Conservation (phyloP, 2,888 invertebrate genomes). For the Orthosia gothica region DNA sequence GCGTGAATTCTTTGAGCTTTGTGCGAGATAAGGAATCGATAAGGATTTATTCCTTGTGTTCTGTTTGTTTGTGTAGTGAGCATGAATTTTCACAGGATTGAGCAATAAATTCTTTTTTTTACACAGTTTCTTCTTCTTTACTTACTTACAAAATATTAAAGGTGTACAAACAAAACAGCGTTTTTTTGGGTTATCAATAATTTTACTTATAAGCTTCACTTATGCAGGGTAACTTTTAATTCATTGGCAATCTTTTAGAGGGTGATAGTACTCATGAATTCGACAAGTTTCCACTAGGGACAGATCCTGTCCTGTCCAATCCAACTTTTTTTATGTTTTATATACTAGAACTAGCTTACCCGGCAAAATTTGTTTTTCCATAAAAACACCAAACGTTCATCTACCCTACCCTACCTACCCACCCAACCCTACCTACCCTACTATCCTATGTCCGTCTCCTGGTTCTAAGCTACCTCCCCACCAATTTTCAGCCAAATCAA, state of each 20-base stretch:
- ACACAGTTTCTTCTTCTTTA: neutral
- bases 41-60: constrained; percentile 19
- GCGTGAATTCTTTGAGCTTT: constrained; percentile 32
- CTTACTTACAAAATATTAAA: neutral
- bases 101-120: constrained; percentile 10
- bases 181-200: neutral
- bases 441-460: too few species aligned
- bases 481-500: too few species aligned
- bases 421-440: too few species aligned
- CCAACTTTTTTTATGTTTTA: too few species aligned
- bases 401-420: too few species aligned
- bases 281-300: neutral
- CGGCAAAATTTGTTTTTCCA: too few species aligned
- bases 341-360: too few species aligned
- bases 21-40: constrained; percentile 16
- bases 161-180: neutral
- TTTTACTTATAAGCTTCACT: neutral
- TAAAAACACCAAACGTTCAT: too few species aligned
- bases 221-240: neutral
- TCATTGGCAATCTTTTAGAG: neutral
- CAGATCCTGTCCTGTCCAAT: too few species aligned
- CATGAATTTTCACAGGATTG: constrained; percentile 16
- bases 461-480: too few species aligned
- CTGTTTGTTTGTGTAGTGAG: constrained; percentile 16
- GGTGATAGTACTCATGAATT: neutral